Evolutionary conservation across 2,113 vertebrate genomes (phyloP), one percentile per base, ranked within the genome.

Genomic region (Rafetus swinhoei): DNA sequence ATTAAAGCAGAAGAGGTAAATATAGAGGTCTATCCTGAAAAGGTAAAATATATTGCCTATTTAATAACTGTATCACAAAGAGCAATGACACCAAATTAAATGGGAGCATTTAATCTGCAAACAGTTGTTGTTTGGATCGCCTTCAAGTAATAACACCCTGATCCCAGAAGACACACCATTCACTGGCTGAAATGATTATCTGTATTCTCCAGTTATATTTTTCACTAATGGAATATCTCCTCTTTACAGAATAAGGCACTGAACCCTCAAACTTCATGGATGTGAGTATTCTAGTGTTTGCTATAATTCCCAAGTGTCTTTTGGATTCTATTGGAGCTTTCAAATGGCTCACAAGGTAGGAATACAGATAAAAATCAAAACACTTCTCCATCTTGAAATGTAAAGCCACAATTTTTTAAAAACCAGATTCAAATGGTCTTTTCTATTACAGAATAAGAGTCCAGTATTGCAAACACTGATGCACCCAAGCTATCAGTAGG

Each of bases 11-110:
- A 97, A 97, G 98, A 98, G 97, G 93, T 97, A 97, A 98, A 97
- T 96, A 97, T 96, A 98, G 94, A 96, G 96, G 96, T 95, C 93
- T 97, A 97, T 60, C 95, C 55, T 76, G 89, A 97, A 96, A 97
- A 98, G 97, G 97, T 98, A 97, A 98, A 98, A 98, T 98, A 97
- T 96, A 98, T 97, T 98, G 97, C 96, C 97, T 98, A 97, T 98
- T 98, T 98, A 97, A 98, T 98, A 98, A 97, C 95, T 97, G 97
- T 96, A 97, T 98, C 96, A 97, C 96, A 97, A 95, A 97, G 93
- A 95, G 97, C 97, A 97, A 97, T 95, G 96, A 97, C 97, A 98
- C 96, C 97, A 97, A 97, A 97, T 98, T 98, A 97, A 98, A 89
- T 95, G 96, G 88, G 92, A 93, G 96, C 79, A 94, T 96, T 97